phyloP scores from a whole-genome alignment of 2,888 invertebrate species.

The Leptogaster cylindrica region DNA sequence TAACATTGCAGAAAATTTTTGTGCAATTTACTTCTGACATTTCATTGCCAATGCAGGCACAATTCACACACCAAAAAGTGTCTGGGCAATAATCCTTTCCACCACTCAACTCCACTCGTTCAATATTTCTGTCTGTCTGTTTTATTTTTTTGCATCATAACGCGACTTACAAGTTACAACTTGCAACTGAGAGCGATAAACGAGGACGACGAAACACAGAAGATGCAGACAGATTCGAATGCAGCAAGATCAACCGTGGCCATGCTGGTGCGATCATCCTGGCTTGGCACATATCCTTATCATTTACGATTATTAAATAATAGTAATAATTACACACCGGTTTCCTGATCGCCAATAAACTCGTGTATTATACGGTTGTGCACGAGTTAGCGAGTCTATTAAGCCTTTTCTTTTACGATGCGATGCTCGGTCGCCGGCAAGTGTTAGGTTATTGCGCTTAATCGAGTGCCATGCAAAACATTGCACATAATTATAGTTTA shows the following conservation, averaged over 20 bases:
- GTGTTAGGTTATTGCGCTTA: constrained; percentile 36
- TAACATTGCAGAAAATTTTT: constrained; percentile 17
- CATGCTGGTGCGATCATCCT: too few relatives aligned
- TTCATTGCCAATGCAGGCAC: not conserved
- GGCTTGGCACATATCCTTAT: constrained; percentile 43
- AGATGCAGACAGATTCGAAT: too few relatives aligned
- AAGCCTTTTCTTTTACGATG: constrained; percentile 41
- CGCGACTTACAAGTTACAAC: not conserved
- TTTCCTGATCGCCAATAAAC: constrained; percentile 38
- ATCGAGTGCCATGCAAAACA: constrained; percentile 22
- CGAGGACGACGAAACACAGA: not conserved
- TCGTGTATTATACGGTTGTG: constrained; percentile 27
- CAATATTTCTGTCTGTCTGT: too few relatives aligned
- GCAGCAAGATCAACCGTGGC: not conserved
- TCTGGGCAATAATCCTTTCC: too few relatives aligned
- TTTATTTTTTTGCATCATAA: too few relatives aligned
- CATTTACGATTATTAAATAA: constrained; percentile 47
- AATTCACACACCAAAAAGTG: not conserved
- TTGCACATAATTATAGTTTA: constrained; percentile 27
- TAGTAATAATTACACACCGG: constrained; percentile 45
- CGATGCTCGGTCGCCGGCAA: not conserved
- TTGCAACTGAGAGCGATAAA: not conserved
- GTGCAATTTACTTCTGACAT: constrained; percentile 19
- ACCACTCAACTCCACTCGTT: too few relatives aligned
- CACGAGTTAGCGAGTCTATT: constrained; percentile 42